Conservation (phyloP, 2,888 invertebrate genomes). For the Neocrepidodera transversa region DNA sequence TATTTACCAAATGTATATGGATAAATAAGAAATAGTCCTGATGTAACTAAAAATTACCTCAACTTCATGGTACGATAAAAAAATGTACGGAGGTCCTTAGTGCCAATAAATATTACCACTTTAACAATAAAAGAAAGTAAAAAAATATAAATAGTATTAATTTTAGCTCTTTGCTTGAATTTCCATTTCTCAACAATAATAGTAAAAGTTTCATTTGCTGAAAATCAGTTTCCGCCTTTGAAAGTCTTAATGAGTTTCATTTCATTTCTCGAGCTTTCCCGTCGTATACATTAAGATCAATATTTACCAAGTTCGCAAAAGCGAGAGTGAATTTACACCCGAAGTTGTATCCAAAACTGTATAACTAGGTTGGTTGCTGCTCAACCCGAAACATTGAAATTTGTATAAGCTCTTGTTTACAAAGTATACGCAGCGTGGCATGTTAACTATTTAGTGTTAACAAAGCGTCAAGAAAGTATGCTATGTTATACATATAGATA, state of each 20-base stretch:
- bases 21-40: no score
- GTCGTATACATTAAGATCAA: slow-evolving; percentile 16
- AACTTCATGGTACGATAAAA: no score
- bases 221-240: not conserved
- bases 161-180: not conserved
- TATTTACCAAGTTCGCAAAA: slow-evolving; percentile 20
- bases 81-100: no score
- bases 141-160: not conserved
- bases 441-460: not conserved
- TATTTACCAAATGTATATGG: no score
- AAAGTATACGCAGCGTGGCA: slow-evolving; percentile 10
- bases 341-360: slow-evolving; percentile 22
- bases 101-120: no score
- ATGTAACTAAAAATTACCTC: no score
- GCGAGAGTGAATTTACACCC: slow-evolving; percentile 24
- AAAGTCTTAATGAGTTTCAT: slow-evolving; percentile 17
- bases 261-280: not conserved
- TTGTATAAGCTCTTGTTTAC: slow-evolving; percentile 24
- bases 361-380: slow-evolving; percentile 20
- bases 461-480: not conserved
- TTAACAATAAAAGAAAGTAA: no score
- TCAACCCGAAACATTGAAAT: slow-evolving; percentile 20
- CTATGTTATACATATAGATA: not conserved
- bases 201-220: not conserved
- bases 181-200: not conserved